Evolutionary conservation across 1,140 invertebrate species (phyloP), one percentile per base, ranked within the genome.

Genomic region (Aleiodes sp.): DNA sequence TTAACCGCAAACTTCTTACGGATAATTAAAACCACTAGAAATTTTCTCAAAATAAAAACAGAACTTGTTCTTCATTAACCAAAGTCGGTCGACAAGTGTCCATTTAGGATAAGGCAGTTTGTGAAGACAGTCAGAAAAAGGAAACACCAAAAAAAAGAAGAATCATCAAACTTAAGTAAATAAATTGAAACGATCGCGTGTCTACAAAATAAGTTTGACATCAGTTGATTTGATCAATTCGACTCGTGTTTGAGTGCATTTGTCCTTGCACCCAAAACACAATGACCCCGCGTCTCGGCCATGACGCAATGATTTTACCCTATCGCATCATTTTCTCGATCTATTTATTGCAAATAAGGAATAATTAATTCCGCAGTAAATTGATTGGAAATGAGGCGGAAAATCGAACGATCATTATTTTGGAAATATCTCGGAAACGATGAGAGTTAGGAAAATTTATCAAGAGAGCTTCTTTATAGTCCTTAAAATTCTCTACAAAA

Each of bases 221-320:
- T 19, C 21, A 24, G 4, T 4, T 52, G 26, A 52, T 52, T 8
- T 24, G 26, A 52, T 52, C 46, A 21, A 52, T 52, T 10, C 46
- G 46, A 43, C n/a, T 43, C 12, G 7, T 43, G 14, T 16, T n/a
- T 16, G 6, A 43, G 19, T n/a, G 39, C 39, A 43, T 24, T 46
- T 46, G 46, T 52, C 46, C 46, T 52, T 52, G 46, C 46, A 52
- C 46, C 26, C 46, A 21, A 52, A 52, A 52, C 46, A 24, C 46
- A 24, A 52, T 52, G 46, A 52, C 46, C 46, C 26, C 46, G 21
- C 46, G 46, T 52, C n/a, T 7, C 19, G 31, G 2, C 21, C 6
- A 52, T 52, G 46, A 52, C 26, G 46, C 46, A 52, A 52, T 52
- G 21, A 24, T 52, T 52, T 52, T 35, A 35, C 31, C 31, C 4